These are phyloP conservation scores for Dicyrtoma fusca DNA, from an alignment of 2,888 invertebrate species.

Conservation along the genomic window DNA sequence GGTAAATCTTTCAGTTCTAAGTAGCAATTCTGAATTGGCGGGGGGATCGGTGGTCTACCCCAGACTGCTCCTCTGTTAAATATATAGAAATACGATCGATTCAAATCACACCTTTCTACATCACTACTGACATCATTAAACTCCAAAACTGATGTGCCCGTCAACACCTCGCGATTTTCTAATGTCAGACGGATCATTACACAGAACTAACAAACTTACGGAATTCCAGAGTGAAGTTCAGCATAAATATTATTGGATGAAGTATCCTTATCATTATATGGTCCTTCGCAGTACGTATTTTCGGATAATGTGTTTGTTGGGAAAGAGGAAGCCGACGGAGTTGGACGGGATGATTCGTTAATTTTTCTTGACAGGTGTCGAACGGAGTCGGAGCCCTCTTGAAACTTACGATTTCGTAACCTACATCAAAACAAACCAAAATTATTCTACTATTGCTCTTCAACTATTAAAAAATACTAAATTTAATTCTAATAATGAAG, in stretches of 20 bases:
- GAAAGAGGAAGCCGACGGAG: slow-evolving; percentile 38
- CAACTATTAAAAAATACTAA: neutral
- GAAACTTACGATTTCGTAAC: slow-evolving; percentile 43
- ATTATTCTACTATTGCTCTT: slow-evolving; percentile 1
- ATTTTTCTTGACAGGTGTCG: slow-evolving; percentile 49
- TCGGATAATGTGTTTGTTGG: slow-evolving; percentile 42
- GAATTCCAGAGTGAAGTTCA: slow-evolving; percentile 41
- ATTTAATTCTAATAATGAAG: neutral
- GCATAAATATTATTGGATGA: slow-evolving; percentile 47
- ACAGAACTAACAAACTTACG: slow-evolving; percentile 34
- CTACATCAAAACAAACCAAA: slow-evolving; percentile 29
- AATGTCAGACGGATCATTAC: no score
- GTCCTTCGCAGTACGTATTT: slow-evolving; percentile 52
- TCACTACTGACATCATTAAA: neutral
- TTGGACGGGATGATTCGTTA: slow-evolving; percentile 38
- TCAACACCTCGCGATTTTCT: no score
- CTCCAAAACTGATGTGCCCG: no score
- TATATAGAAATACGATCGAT: neutral
- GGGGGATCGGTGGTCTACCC: slow-evolving; percentile 39
- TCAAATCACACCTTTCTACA: no score
- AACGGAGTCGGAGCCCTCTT: slow-evolving; percentile 39
- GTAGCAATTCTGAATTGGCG: slow-evolving; percentile 44
- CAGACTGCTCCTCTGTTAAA: slow-evolving; percentile 28
- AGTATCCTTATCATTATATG: slow-evolving; percentile 45
- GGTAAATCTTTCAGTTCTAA: slow-evolving; percentile 46